These are phyloP conservation scores for Cotesia vestalis DNA, from an alignment of 1,140 invertebrate genomes.

Conservation along the genomic window DNA sequence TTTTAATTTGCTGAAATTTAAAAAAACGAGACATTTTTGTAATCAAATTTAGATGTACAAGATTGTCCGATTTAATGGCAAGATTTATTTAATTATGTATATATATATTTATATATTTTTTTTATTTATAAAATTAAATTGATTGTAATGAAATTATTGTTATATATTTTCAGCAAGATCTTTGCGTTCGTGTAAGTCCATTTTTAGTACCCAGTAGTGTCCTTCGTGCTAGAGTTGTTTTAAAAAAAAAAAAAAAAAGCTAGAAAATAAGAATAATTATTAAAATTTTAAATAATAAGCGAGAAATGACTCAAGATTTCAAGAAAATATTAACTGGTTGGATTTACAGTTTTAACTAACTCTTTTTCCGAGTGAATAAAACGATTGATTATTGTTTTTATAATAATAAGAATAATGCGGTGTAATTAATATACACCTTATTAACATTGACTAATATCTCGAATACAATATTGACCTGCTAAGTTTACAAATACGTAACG, in stretches of 20 bases:
- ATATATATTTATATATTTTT: neutral
- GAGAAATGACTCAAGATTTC: neutral
- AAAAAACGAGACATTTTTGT: conserved; percentile 10
- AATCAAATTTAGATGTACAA: conserved; percentile 6
- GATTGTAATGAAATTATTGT: conserved; percentile 47
- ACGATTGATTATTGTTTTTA: neutral
- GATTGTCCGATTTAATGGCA: conserved; percentile 18
- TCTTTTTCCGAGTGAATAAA: conserved; percentile 23
- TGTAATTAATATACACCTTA: neutral
- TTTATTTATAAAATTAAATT: conserved; percentile 14
- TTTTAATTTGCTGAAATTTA: conserved; percentile 16
- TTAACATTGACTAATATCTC: conserved; percentile 16
- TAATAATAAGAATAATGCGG: too few relatives aligned
- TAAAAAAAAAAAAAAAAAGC: conserved; percentile 28
- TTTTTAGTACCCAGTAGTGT: conserved; percentile 43
- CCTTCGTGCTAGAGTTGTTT: conserved; percentile 35
- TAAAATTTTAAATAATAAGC: neutral
- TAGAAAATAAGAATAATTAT: conserved; percentile 9
- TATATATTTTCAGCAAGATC: conserved; percentile 64
- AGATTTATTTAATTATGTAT: conserved; percentile 3
- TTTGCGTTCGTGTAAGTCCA: conserved; percentile 64
- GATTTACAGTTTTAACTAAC: conserved; percentile 3
- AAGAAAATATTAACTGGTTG: conserved; percentile 14
- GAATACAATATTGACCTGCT: conserved; percentile 11
- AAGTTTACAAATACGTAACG: conserved; percentile 29